Conservation (phyloP, 2,797 vertebrate genomes). For the Danio albolineatus region DNA sequence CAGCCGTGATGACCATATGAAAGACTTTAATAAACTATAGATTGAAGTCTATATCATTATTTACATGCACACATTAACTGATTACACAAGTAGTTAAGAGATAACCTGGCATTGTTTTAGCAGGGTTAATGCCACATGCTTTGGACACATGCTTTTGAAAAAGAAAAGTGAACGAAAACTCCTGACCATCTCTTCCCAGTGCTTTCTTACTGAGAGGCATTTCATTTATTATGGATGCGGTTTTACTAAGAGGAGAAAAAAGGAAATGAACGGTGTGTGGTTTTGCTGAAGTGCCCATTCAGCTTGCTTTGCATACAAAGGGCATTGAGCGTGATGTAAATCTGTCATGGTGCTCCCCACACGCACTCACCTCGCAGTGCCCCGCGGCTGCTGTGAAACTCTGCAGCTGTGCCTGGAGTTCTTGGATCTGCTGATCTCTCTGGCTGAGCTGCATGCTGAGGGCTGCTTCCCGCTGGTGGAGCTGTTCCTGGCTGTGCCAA, state of each 20-base stretch:
- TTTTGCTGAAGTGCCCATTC: conserved; percentile 38
- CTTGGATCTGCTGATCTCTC: conserved; percentile 82
- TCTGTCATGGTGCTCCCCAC: conserved; percentile 32
- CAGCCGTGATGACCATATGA: too few relatives aligned
- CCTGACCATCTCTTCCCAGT: conserved; percentile 15
- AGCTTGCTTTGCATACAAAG: conserved; percentile 33
- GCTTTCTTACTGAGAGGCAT: conserved; percentile 29
- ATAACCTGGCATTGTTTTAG: background rate
- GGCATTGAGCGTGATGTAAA: conserved; percentile 44
- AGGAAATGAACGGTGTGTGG: conserved; percentile 46
- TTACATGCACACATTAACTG: too few relatives aligned
- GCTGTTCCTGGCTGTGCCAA: conserved; percentile 82
- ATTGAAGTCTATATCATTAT: too few relatives aligned
- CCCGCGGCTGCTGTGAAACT: conserved; percentile 59
- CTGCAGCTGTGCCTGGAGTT: conserved; percentile 83
- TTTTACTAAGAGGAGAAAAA: conserved; percentile 30
- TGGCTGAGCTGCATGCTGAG: conserved; percentile 81
- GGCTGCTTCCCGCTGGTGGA: conserved; percentile 81
- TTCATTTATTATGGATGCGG: conserved; percentile 36
- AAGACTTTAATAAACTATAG: too few relatives aligned
- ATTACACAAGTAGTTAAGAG: background rate
- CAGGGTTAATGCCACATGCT: background rate
- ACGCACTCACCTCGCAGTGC: conserved; percentile 77
- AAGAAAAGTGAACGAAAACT: conserved; percentile 17
- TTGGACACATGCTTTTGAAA: background rate